Evolutionary conservation across 2,113 vertebrate genomes (phyloP).

Genomic region (Odocoileus hemionus): DNA sequence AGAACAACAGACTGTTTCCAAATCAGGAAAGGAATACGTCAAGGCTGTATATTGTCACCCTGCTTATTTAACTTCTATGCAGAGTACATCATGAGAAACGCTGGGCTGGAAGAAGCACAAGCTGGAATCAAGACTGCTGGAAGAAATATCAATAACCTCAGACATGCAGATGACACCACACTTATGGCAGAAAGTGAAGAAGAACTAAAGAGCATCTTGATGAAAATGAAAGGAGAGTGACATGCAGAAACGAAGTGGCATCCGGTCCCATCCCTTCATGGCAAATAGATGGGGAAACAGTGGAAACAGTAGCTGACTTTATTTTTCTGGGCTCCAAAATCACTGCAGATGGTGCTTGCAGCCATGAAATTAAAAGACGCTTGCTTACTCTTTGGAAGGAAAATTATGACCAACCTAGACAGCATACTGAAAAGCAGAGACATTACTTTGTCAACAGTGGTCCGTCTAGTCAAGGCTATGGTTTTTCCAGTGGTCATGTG

Average conservation of each 20-base stretch:
- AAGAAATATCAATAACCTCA: not conserved
- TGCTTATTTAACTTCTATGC: not conserved
- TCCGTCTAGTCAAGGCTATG: not conserved
- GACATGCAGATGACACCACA: not conserved
- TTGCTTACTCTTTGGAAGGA: not conserved
- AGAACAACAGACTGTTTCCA: not conserved
- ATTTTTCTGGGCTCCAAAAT: not conserved
- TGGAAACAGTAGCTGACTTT: not conserved
- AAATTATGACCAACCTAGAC: not conserved
- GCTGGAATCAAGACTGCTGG: not conserved
- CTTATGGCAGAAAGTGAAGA: not conserved
- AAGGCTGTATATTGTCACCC: not conserved
- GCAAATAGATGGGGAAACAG: not conserved
- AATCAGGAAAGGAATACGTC: not conserved
- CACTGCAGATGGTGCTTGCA: not conserved
- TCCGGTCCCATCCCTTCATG: not conserved
- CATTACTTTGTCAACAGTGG: not conserved
- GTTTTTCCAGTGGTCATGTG: not conserved
- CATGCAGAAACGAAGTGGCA: not conserved
- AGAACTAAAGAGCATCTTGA: not conserved
- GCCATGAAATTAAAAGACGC: not conserved
- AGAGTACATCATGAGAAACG: not conserved
- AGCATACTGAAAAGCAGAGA: not conserved
- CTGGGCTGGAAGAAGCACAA: not conserved
- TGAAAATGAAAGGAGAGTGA: not conserved